A percentile compares a stretch with the other conserved stretches of the same genome.
Evolutionary conservation across 2,888 invertebrate species (phyloP).

Genomic region (Lasioglossum leucozonium): DNA sequence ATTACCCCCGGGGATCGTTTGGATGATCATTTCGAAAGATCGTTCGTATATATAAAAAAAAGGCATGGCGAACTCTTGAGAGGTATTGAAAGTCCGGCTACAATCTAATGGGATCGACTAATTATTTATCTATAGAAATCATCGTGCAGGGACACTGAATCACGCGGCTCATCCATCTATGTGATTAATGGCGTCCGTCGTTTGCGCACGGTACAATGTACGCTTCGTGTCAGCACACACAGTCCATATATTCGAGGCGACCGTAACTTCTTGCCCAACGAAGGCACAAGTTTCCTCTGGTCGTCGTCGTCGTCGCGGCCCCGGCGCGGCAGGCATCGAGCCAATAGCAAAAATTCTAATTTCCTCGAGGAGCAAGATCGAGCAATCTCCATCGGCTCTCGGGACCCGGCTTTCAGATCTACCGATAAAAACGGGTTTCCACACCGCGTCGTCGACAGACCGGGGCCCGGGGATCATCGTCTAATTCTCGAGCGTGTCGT

Average conservation of each 20-base stretch:
- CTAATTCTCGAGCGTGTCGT: constrained; percentile 47
- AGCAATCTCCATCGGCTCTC: constrained; percentile 7
- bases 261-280: constrained; percentile 20
- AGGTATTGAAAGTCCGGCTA: not conserved
- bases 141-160: not conserved
- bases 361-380: constrained; percentile 19
- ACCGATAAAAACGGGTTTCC: constrained; percentile 57
- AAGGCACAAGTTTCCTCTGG: constrained; percentile 8
- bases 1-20: too few relatives aligned
- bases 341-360: constrained; percentile 21
- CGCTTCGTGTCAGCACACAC: constrained; percentile 14
- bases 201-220: not conserved
- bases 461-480: constrained; percentile 12
- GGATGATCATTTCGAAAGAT: too few relatives aligned
- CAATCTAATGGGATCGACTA: not conserved
- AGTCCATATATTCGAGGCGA: constrained; percentile 7
- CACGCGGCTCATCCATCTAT: constrained; percentile 4
- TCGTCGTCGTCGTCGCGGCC: not conserved
- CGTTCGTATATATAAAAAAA: not conserved
- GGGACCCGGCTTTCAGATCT: constrained; percentile 49
- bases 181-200: constrained; percentile 1
- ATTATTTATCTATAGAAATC: constrained; percentile 5
- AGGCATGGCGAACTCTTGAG: not conserved
- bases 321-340: not conserved
- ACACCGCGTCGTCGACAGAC: constrained; percentile 20